phyloP scores from a whole-genome alignment of 2,888 invertebrate species.

The Cataglyphis albicans region DNA sequence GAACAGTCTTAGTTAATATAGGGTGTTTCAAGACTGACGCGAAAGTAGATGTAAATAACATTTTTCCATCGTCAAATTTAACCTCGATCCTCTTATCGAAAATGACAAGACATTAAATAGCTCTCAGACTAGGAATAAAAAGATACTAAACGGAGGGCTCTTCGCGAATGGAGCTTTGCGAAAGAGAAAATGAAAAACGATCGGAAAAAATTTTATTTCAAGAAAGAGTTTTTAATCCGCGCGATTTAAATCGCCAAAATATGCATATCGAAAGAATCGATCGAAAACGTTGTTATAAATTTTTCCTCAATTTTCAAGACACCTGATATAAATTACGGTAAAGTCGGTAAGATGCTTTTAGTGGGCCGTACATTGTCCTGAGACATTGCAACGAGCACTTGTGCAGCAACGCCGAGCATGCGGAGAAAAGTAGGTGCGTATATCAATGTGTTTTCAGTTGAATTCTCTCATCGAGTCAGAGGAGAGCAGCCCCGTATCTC shows the following conservation, averaged over 20 bases:
- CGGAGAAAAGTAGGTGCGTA: conserved; percentile 76
- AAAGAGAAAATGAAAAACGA: neutral
- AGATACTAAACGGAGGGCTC: neutral
- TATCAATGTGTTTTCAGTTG: conserved; percentile 74
- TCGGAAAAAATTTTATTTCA: neutral
- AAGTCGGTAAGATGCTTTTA: conserved; percentile 33
- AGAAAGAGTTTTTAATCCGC: neutral
- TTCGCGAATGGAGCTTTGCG: neutral
- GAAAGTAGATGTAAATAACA: neutral
- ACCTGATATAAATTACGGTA: neutral
- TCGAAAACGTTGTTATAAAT: conserved; percentile 1
- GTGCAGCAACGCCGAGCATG: conserved; percentile 73
- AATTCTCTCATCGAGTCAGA: conserved; percentile 76
- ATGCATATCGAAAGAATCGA: conserved; percentile 6
- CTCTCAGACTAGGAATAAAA: neutral
- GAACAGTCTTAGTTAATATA: neutral
- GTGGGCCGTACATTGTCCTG: conserved; percentile 39
- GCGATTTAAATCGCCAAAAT: neutral
- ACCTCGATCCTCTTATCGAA: neutral
- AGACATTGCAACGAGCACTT: conserved; percentile 40
- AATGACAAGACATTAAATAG: neutral
- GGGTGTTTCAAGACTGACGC: neutral
- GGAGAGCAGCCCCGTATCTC: conserved; percentile 61
- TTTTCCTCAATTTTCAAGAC: neutral
- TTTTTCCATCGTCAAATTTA: neutral